phyloP scores from a whole-genome alignment of 2,888 invertebrate species.

The Stegophylla sp. region DNA sequence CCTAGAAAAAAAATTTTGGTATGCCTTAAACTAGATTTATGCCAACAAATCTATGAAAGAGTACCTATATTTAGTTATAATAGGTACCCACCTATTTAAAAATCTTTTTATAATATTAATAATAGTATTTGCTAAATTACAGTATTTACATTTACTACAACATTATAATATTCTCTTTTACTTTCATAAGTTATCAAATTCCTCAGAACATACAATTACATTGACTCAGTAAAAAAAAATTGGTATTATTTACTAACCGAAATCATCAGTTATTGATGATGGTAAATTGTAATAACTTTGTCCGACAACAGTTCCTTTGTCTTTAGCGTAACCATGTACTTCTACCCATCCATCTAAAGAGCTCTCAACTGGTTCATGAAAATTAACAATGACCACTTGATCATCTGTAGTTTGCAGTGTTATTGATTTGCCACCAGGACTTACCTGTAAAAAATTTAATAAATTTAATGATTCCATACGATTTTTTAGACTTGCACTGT shows the following conservation, averaged over 20 bases:
- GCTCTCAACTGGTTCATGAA: constrained; percentile 37
- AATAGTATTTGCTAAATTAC: neutral
- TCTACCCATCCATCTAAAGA: constrained; percentile 42
- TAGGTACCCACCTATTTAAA: neutral
- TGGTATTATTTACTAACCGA: constrained; percentile 14
- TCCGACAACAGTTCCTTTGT: constrained; percentile 10
- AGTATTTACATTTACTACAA: neutral
- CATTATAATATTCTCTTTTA: no score
- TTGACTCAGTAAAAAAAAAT: no score
- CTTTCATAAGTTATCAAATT: no score
- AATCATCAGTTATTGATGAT: constrained; percentile 44
- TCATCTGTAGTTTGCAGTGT: constrained; percentile 45
- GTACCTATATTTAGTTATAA: neutral
- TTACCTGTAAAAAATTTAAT: neutral
- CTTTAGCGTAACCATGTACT: constrained; percentile 33
- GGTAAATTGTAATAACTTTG: constrained; percentile 31
- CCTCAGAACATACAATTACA: no score
- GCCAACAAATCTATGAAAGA: no score
- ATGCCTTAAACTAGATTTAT: no score
- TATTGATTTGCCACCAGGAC: constrained; percentile 16
- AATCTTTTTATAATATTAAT: neutral
- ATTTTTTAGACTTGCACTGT: neutral
- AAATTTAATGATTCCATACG: neutral
- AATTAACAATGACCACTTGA: constrained; percentile 36
- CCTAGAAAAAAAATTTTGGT: no score